Percentiles rank a stretch among this genome's conserved stretches.
Evolutionary conservation across 2,113 vertebrate species (phyloP).

Genomic region (Rhombomys opimus): DNA sequence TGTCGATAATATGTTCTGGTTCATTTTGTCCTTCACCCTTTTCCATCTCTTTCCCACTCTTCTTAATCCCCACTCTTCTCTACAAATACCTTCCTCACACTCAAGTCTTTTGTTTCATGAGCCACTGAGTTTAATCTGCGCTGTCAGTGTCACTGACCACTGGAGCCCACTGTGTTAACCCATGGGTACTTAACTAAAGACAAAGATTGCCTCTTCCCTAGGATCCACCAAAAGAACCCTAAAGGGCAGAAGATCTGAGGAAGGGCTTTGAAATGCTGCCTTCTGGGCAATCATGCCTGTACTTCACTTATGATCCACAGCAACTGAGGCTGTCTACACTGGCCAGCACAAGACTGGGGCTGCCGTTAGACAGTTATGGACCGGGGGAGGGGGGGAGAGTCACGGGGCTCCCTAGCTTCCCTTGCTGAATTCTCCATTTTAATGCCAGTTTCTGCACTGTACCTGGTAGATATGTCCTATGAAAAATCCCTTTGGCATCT

Average conservation of each 20-base stretch:
- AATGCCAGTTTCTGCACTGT: neutral
- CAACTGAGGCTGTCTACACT: neutral
- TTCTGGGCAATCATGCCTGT: too few relatives aligned
- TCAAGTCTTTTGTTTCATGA: neutral
- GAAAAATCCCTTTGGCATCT: neutral
- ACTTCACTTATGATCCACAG: neutral
- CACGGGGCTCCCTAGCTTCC: too few relatives aligned
- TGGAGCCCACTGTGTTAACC: neutral
- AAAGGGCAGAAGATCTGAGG: too few relatives aligned
- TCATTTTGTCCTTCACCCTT: neutral
- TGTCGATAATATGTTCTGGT: neutral
- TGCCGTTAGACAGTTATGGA: neutral
- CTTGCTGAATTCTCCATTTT: neutral
- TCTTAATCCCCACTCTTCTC: too few relatives aligned
- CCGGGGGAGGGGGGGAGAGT: too few relatives aligned
- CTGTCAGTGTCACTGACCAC: neutral
- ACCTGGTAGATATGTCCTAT: neutral
- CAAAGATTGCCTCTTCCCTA: too few relatives aligned
- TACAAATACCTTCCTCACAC: neutral
- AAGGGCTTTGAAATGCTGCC: neutral
- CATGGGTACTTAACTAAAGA: neutral
- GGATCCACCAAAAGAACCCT: neutral
- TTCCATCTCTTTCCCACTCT: too few relatives aligned
- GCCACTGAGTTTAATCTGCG: neutral
- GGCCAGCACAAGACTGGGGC: neutral